These are phyloP conservation scores for Gymnocheta viridis DNA, from an alignment of 2,888 invertebrate genomes.

Conservation along the genomic window DNA sequence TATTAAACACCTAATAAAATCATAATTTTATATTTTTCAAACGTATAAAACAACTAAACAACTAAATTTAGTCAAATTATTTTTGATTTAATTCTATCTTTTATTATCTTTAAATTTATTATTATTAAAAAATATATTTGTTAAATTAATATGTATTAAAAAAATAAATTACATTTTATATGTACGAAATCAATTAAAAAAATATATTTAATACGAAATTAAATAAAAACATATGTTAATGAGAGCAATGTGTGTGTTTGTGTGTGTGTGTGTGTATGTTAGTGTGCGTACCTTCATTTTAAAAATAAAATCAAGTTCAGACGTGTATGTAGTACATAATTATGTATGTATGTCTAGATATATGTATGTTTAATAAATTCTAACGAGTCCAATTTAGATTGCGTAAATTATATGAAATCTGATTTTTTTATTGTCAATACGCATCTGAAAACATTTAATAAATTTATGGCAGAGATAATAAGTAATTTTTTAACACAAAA, in stretches of 20 bases:
- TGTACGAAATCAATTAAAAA: constrained; percentile 46
- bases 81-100: neutral
- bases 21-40: neutral
- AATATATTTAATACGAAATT: constrained; percentile 6
- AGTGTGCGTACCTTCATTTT: neutral
- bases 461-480: neutral
- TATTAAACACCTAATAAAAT: too few species aligned
- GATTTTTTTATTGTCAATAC: constrained; percentile 32
- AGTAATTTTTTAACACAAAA: too few species aligned
- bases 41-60: constrained; percentile 5
- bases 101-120: constrained; percentile 19
- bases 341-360: too few species aligned
- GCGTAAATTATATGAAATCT: constrained; percentile 43
- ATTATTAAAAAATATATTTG: constrained; percentile 24
- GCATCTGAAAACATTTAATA: constrained; percentile 33
- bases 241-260: constrained; percentile 2
- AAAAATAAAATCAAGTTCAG: constrained; percentile 60
- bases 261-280: neutral
- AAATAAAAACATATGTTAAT: constrained; percentile 21
- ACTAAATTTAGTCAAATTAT: constrained; percentile 5
- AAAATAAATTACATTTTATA: constrained; percentile 45
- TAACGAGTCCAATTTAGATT: constrained; percentile 24
- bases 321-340: too few species aligned
- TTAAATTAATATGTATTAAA: neutral
- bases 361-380: constrained; percentile 55